These are phyloP conservation scores for Drepana falcataria DNA, from an alignment of 2,888 invertebrate genomes.

Conservation along the genomic window DNA sequence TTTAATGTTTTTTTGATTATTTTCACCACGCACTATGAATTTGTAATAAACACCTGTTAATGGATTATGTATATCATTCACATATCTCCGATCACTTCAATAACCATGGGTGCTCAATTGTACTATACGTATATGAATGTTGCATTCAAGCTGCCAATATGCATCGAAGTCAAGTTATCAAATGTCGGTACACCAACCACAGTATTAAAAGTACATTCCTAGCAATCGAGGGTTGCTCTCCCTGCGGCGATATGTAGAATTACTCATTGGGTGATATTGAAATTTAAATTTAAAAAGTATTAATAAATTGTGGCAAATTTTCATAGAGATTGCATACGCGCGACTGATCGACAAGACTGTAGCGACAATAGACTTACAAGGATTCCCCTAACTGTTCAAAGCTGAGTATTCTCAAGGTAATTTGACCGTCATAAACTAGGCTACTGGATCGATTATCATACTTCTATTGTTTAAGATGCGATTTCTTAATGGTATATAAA, in stretches of 20 bases:
- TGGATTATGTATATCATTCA: slow-evolving; percentile 8
- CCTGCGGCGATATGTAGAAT: slow-evolving; percentile 38
- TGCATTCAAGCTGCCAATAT: slow-evolving; percentile 36
- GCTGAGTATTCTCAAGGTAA: neutral
- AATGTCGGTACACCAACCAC: slow-evolving; percentile 36
- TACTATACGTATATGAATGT: slow-evolving; percentile 6
- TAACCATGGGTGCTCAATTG: slow-evolving; percentile 31
- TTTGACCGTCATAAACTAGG: neutral
- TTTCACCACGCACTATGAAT: no score
- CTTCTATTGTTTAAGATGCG: neutral
- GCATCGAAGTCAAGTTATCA: slow-evolving; percentile 8
- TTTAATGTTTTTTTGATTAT: no score
- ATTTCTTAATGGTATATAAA: neutral
- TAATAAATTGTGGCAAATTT: slow-evolving; percentile 60
- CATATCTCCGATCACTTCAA: slow-evolving; percentile 13
- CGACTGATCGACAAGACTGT: slow-evolving; percentile 64
- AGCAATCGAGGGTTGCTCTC: slow-evolving; percentile 51
- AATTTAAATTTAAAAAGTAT: slow-evolving; percentile 53
- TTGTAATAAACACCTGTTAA: no score
- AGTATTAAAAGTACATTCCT: slow-evolving; percentile 76
- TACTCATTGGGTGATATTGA: slow-evolving; percentile 73
- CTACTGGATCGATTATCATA: neutral
- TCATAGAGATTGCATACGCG: slow-evolving; percentile 49
- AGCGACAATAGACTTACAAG: slow-evolving; percentile 43
- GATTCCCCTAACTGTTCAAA: neutral